phyloP scores from a whole-genome alignment of 2,797 vertebrate genomes.

The Aselliscus stoliczkanus region DNA sequence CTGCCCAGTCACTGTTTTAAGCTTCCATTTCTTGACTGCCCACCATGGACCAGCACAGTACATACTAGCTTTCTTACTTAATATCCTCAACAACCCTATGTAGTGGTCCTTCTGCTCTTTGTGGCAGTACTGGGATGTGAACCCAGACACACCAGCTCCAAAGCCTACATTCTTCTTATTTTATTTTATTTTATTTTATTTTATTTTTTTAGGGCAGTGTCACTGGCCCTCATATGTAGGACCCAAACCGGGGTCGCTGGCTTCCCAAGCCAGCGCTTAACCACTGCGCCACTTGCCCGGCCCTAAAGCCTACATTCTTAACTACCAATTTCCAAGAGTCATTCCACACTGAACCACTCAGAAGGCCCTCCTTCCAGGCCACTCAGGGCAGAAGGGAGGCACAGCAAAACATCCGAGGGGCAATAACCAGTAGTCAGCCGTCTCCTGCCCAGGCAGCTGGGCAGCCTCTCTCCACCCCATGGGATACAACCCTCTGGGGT shows the following conservation, averaged over 20 bases:
- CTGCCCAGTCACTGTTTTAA: rapidly evolving
- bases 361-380: rapidly evolving
- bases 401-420: neutral
- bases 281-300: no score
- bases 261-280: no score
- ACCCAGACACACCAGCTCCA: neutral
- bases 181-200: no score
- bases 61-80: rapidly evolving
- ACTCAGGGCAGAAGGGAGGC: neutral
- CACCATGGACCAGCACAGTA: neutral
- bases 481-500: slow-evolving; percentile 20
- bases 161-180: no score
- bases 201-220: no score
- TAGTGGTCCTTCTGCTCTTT: rapidly evolving
- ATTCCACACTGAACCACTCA: rapidly evolving
- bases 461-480: slow-evolving; percentile 31
- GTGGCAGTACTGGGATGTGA: neutral
- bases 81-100: neutral
- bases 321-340: neutral
- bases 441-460: neutral
- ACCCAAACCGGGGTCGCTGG: no score
- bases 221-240: no score
- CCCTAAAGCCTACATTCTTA: no score
- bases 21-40: no score
- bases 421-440: neutral